These are phyloP conservation scores for Cheilosia scutellata DNA, from an alignment of 2,888 invertebrate species.

Conservation along the genomic window DNA sequence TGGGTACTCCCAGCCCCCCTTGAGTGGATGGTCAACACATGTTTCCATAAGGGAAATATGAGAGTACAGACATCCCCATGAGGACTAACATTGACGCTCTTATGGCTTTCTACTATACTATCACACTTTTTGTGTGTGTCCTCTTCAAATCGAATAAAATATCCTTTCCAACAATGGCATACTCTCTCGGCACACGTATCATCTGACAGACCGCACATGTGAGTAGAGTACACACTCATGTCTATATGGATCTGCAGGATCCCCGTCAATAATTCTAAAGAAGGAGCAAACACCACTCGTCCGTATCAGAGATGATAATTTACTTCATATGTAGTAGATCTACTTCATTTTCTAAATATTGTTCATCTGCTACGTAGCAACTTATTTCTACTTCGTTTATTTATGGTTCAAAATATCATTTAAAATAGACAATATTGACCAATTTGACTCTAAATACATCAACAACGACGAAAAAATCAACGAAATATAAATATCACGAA, in stretches of 20 bases:
- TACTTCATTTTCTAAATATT: too few species aligned
- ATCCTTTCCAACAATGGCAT: constrained; percentile 59
- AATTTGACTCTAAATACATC: too few species aligned
- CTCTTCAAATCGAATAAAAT: constrained; percentile 70
- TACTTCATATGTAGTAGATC: too few species aligned
- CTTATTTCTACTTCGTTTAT: too few species aligned
- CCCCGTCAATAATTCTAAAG: constrained; percentile 49
- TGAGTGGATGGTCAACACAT: constrained; percentile 74
- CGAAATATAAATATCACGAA: too few species aligned
- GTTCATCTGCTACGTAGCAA: too few species aligned
- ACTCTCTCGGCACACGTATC: constrained; percentile 64
- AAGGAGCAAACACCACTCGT: constrained; percentile 27
- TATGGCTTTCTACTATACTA: constrained; percentile 53
- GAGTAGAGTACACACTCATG: constrained; percentile 1
- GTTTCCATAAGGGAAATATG: constrained; percentile 50
- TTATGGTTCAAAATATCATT: too few species aligned
- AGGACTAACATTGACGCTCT: constrained; percentile 68
- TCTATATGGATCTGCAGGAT: constrained; percentile 4
- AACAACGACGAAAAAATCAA: too few species aligned
- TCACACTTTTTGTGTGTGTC: constrained; percentile 60
- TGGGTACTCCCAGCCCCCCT: constrained; percentile 44
- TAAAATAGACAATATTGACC: too few species aligned
- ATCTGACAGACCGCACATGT: constrained; percentile 58
- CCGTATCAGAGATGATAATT: too few species aligned
- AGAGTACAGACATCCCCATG: constrained; percentile 52